Base-by-base conservation (phyloP, 2,113 vertebrate genomes). In the Salvelinus namaycush region DNA sequence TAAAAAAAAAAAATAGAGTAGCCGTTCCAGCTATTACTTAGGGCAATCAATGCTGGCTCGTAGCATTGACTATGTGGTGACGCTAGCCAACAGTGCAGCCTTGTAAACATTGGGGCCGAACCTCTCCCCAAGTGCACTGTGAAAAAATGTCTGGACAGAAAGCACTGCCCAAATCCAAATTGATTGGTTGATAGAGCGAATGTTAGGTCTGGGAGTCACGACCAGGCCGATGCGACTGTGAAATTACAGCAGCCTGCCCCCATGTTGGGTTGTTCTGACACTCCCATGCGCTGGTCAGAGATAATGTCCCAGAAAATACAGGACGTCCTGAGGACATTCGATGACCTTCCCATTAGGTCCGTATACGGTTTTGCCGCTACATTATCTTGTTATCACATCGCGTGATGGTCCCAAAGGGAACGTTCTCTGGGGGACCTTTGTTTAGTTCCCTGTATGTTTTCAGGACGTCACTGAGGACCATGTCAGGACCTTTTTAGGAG, bases 151-250 rank as follows among this genome's bases (percentile, higher is more conserved):
- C 31, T 31, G 31, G n/a, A 24, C 22, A 12, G 44, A 57, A 70
- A 44, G 12, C n/a, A 68, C 75, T 82, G 76, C 84, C 69, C n/a
- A 74, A 71, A 24, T 3, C 69, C 18, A 74, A 71, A 24, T 1
- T 71, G 34, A 71, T 31, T 22, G 34, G 51, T 70, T 66, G 76
- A 76, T 44, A 59, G 16, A 72, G 62, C 72, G 76, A 77, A 60
- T 44, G 67, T 71, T 20, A 3, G 75, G 76, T 77, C 54, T 73
- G 57, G 22, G 7, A 77, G 49, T 31, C 44, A 22, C n/a, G 72
- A 71, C 69, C 65, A 49, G 75, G 24, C 27, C 74, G 70, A 44
- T 5, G 1, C 57, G n/a, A 72, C 78, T 39, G 71, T 81, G 80
- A 76, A 75, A 62, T 65, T 65, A 72, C 12, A 60, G 22, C 57